Percentiles rank a stretch among this genome's conserved stretches.
These are phyloP conservation scores for Mustela lutreola DNA, from an alignment of 2,113 vertebrate genomes.

Conservation along the genomic window DNA sequence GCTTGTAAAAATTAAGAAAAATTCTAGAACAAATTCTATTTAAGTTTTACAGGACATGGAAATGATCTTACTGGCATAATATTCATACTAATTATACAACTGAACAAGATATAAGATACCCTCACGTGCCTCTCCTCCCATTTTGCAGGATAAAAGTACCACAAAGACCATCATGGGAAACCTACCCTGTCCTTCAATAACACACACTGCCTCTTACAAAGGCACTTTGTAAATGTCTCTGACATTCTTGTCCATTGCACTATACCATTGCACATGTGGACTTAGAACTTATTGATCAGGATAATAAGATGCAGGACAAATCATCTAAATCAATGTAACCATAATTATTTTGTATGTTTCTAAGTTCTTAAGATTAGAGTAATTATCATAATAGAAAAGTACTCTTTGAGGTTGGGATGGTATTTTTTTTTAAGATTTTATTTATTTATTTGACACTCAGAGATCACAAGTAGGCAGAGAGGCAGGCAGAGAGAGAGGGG, in stretches of 20 bases:
- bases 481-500: no score
- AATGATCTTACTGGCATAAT: background rate
- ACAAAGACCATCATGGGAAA: background rate
- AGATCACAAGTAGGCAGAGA: no score
- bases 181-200: rapidly evolving
- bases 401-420: rapidly evolving
- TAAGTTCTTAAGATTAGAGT: background rate
- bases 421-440: background rate
- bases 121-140: background rate
- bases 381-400: background rate
- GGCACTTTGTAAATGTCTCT: rapidly evolving
- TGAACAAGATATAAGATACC: background rate
- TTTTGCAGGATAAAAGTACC: background rate
- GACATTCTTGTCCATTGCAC: background rate
- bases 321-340: background rate
- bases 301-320: background rate
- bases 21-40: background rate
- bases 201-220: background rate
- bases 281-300: background rate
- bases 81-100: background rate
- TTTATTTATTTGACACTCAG: no score
- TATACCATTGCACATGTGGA: background rate
- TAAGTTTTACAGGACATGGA: background rate
- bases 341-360: background rate
- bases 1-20: background rate